Percentiles rank a stretch among this genome's conserved stretches.
phyloP scores from a whole-genome alignment of 2,113 vertebrate genomes.

The human region DNA sequence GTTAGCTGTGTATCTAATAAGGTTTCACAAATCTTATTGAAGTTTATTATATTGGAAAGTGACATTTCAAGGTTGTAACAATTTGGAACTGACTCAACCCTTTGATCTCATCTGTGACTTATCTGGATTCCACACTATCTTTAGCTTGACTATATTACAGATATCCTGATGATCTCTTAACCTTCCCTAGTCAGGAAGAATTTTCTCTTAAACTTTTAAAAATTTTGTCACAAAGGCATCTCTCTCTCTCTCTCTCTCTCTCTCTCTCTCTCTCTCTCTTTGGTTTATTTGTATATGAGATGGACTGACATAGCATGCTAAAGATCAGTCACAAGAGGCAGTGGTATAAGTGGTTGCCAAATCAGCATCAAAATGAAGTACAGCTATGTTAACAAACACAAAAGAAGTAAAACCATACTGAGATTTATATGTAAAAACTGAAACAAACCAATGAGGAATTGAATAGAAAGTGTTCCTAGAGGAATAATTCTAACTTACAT shows the following conservation, averaged over 20 bases:
- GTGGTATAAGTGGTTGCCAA: not conserved
- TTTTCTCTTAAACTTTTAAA: not conserved
- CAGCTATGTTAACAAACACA: not conserved
- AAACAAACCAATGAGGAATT: not conserved
- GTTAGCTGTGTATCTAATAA: not conserved
- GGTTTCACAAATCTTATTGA: not conserved
- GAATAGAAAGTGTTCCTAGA: not conserved
- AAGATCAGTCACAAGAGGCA: not conserved
- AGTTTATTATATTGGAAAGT: not conserved
- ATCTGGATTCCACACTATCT: not conserved
- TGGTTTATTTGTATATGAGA: not conserved
- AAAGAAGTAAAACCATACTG: not conserved
- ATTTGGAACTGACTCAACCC: not conserved
- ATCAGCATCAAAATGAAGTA: not conserved
- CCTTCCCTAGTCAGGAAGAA: not conserved
- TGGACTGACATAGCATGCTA: not conserved
- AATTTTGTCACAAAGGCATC: not conserved
- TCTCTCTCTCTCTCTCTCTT: not conserved
- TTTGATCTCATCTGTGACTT: not conserved
- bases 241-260: not conserved
- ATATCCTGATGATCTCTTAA: not conserved
- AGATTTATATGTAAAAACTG: not conserved
- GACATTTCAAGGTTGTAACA: not conserved
- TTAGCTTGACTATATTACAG: not conserved
- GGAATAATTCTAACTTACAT: not conserved